phyloP scores from a whole-genome alignment of 2,888 invertebrate genomes.

The Amblyteles armatorius region DNA sequence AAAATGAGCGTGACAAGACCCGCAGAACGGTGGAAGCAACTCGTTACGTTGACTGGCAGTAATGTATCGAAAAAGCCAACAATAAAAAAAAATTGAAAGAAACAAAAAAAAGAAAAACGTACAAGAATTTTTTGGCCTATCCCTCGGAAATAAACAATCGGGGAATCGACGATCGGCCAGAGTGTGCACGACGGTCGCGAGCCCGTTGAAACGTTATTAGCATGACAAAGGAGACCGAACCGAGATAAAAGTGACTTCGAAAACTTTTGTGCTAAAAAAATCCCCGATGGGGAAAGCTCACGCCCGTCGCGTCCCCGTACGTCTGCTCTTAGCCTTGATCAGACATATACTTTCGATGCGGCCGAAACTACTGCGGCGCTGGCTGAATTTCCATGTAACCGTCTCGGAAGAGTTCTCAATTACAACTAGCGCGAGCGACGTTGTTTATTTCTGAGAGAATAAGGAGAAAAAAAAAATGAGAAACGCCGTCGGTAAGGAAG shows the following conservation, averaged over 20 bases:
- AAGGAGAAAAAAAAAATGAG: background rate
- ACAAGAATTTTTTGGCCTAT: slow-evolving; percentile 8
- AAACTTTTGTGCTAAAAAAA: slow-evolving; percentile 18
- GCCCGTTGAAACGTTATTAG: slow-evolving; percentile 28
- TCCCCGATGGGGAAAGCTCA: slow-evolving; percentile 53
- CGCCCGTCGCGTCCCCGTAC: slow-evolving; percentile 57
- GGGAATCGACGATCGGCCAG: background rate
- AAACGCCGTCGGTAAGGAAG: background rate
- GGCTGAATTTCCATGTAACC: background rate
- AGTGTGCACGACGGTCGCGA: slow-evolving; percentile 46
- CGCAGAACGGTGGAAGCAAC: slow-evolving; percentile 35
- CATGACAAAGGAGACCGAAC: slow-evolving; percentile 41
- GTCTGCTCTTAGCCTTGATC: slow-evolving; percentile 36
- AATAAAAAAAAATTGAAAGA: background rate
- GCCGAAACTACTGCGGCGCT: slow-evolving; percentile 7
- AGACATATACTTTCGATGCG: slow-evolving; percentile 20
- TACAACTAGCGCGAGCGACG: slow-evolving; percentile 29
- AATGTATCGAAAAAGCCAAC: background rate
- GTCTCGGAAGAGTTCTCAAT: slow-evolving; percentile 10
- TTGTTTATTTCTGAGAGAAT: slow-evolving; percentile 1
- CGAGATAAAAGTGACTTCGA: slow-evolving; percentile 5
- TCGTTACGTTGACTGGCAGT: slow-evolving; percentile 42
- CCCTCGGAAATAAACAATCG: slow-evolving; percentile 26
- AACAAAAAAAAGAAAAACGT: slow-evolving; percentile 1
- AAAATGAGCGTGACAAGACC: slow-evolving; percentile 15